phyloP scores from a whole-genome alignment of 2,113 vertebrate species.

The Vidua macroura region DNA sequence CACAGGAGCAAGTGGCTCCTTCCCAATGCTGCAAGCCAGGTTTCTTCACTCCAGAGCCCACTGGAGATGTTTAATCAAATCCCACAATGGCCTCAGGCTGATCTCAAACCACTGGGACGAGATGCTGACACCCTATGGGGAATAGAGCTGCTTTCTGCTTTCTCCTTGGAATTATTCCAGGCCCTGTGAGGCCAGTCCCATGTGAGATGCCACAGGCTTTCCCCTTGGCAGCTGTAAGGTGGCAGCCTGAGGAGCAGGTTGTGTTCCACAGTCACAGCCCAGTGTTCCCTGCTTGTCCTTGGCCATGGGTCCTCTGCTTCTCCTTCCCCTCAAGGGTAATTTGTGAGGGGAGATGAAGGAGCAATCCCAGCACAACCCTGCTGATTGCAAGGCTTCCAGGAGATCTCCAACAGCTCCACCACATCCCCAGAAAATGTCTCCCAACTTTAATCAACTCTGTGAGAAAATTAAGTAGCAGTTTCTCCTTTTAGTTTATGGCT shows the following conservation, averaged over 20 bases:
- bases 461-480: conserved; percentile 17
- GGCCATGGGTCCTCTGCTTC: background rate
- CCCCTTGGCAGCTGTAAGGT: background rate
- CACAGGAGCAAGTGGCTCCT: background rate
- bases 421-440: background rate
- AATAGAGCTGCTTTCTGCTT: background rate
- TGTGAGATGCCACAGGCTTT: background rate
- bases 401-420: background rate
- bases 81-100: background rate
- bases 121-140: fast-evolving
- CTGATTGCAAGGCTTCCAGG: background rate
- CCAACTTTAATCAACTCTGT: background rate
- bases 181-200: background rate
- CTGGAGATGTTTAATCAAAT: background rate
- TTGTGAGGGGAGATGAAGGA: background rate
- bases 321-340: background rate
- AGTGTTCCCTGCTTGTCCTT: background rate
- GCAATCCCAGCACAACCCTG: background rate
- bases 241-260: background rate
- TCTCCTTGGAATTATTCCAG: background rate
- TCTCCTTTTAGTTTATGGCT: background rate
- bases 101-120: background rate
- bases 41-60: background rate
- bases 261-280: background rate
- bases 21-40: background rate